Conservation (phyloP, 2,113 vertebrate genomes). For the Platichthys flesus region DNA sequence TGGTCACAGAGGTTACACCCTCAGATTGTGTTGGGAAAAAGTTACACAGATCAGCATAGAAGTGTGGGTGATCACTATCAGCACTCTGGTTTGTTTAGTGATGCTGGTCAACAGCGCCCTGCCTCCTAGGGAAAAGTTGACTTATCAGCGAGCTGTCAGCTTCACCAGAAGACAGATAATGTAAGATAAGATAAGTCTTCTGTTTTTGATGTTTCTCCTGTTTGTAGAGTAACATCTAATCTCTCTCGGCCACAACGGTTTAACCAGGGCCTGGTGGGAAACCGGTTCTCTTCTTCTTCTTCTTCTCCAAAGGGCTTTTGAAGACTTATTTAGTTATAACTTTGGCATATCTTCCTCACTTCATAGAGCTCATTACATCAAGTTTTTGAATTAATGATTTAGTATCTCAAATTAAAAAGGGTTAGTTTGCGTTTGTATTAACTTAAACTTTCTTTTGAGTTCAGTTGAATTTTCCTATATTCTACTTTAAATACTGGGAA, state of each 20-base stretch:
- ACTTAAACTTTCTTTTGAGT: too few relatives aligned
- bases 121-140: neutral
- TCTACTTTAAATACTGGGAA: too few relatives aligned
- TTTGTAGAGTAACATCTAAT: neutral
- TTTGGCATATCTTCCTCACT: too few relatives aligned
- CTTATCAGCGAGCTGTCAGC: neutral
- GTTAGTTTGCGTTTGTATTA: too few relatives aligned
- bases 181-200: neutral
- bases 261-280: neutral
- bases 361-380: too few relatives aligned
- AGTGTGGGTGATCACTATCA: neutral
- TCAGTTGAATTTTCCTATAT: too few relatives aligned
- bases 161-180: neutral
- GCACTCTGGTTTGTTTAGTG: neutral
- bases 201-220: neutral
- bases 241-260: neutral
- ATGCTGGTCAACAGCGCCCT: neutral
- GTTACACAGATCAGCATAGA: neutral
- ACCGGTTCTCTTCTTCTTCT: neutral
- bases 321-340: too few relatives aligned
- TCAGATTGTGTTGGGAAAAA: too few relatives aligned
- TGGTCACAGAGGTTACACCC: too few relatives aligned
- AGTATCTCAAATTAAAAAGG: too few relatives aligned
- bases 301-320: neutral
- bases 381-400: too few relatives aligned